Evolutionary conservation across 1,140 invertebrate species (phyloP), one percentile per base, ranked within the genome.

Genomic region (Trichoplusia ni): DNA sequence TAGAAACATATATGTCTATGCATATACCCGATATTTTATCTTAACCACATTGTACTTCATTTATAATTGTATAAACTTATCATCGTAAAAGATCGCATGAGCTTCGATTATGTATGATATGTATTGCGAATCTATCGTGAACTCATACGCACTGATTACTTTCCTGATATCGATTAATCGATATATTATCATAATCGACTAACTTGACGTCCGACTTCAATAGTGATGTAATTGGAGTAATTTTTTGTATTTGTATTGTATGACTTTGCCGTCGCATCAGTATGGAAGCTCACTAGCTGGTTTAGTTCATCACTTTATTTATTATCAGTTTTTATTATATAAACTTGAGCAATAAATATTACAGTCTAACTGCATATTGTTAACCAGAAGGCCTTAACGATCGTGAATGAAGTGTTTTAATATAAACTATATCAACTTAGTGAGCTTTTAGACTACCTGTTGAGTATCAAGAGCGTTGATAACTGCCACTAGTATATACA

Each of bases 401-500:
- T 31, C 11, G 11, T 16, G 11, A 49, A 37, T 13, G 11, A 53
- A 33, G 18, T 9, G 9, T 42, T 3, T 42, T 42, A 31, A 21
- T 53, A 18, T 37, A 11, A 37, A 49, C 8, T 42, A 51, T 4
- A 9, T 35, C 11, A 38, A 58, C 23, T 62, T 51, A 51, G 44
- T 62, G 46, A 62, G 59, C 29, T 62, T 62, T 62, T 62, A 51
- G 29, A 14, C 59, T 51, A 40, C 33, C 63, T 66, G 64, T 72
- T 72, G 63, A 38, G 47, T 79, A 82, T 81, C 79, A 77, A 60
- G 76, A 86, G 79, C 84, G 77, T 86, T 80, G 67, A 86, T 78
- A 79, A 90, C 87, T 90, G 87, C 87, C 87, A 90, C 79, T 90
- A 90, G 82, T 77, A 75, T 84, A 82, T 83, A 90, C 76, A 71